Evolutionary conservation across 2,888 invertebrate genomes (phyloP).

Genomic region (Eudemis profundana): DNA sequence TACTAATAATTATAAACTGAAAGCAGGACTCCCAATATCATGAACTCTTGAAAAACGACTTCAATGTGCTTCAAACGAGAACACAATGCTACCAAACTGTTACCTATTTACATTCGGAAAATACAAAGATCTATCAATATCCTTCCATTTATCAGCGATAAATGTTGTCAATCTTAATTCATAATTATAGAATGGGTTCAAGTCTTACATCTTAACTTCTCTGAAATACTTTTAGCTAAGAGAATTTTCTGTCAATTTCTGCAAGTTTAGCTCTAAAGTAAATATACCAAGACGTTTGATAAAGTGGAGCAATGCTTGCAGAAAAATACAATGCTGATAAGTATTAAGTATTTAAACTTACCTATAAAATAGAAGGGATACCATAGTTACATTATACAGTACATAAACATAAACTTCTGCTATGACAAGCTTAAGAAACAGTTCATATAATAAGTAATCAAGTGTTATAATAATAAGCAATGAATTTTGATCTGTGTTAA

Average conservation of each 20-base stretch:
- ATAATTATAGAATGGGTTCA: slow-evolving; percentile 14
- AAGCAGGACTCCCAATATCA: slow-evolving; percentile 18
- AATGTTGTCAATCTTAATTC: slow-evolving; percentile 25
- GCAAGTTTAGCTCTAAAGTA: not conserved
- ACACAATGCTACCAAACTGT: not conserved
- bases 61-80: not conserved
- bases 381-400: slow-evolving; percentile 20
- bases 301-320: slow-evolving; percentile 15
- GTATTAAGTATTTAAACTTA: slow-evolving; percentile 3
- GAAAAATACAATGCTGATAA: not conserved
- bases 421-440: slow-evolving; percentile 26
- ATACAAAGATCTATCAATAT: slow-evolving; percentile 22
- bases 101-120: slow-evolving; percentile 22
- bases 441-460: slow-evolving; percentile 22
- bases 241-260: not conserved
- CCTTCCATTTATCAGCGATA: slow-evolving; percentile 33
- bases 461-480: slow-evolving; percentile 28
- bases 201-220: not conserved
- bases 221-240: not conserved
- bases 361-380: not conserved
- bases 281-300: slow-evolving; percentile 1
- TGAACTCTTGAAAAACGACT: not conserved
- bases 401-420: slow-evolving; percentile 10
- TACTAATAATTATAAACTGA: slow-evolving; percentile 11
- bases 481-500: slow-evolving; percentile 41